A percentile compares a stretch with the other conserved stretches of the same genome.
Conservation (phyloP, 2,113 vertebrate genomes). For the Sander lucioperca region DNA sequence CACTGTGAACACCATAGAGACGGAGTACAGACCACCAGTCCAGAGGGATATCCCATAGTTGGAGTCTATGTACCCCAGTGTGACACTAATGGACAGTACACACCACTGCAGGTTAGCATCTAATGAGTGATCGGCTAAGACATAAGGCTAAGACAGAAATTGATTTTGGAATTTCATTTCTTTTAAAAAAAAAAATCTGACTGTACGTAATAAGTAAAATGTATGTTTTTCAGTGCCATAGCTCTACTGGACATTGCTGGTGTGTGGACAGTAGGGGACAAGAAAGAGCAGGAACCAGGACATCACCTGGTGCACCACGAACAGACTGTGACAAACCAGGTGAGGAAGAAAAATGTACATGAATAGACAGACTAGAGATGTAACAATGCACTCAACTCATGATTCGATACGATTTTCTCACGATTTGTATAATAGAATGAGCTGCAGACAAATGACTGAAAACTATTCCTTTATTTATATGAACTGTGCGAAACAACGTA, state of each 20-base stretch:
- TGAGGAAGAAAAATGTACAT: slow-evolving; percentile 45
- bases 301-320: slow-evolving; percentile 65
- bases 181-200: background rate
- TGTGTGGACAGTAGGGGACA: slow-evolving; percentile 86
- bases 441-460: too few relatives aligned
- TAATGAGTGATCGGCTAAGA: background rate
- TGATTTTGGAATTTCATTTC: background rate
- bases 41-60: slow-evolving; percentile 6
- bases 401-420: too few relatives aligned
- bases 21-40: slow-evolving; percentile 48
- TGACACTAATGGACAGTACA: slow-evolving; percentile 81
- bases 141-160: background rate
- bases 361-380: background rate
- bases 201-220: background rate
- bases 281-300: slow-evolving; percentile 86
- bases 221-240: slow-evolving; percentile 82
- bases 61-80: slow-evolving; percentile 87
- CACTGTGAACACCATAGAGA: slow-evolving; percentile 84
- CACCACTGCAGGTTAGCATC: slow-evolving; percentile 75
- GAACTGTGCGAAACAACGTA: too few relatives aligned
- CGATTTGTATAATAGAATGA: too few relatives aligned
- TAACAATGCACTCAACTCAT: too few relatives aligned
- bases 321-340: slow-evolving; percentile 83
- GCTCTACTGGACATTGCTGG: slow-evolving; percentile 89
- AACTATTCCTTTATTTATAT: too few relatives aligned